Evolutionary conservation across 2,797 vertebrate species (phyloP).

Genomic region (Hephaestus fuliginosus): DNA sequence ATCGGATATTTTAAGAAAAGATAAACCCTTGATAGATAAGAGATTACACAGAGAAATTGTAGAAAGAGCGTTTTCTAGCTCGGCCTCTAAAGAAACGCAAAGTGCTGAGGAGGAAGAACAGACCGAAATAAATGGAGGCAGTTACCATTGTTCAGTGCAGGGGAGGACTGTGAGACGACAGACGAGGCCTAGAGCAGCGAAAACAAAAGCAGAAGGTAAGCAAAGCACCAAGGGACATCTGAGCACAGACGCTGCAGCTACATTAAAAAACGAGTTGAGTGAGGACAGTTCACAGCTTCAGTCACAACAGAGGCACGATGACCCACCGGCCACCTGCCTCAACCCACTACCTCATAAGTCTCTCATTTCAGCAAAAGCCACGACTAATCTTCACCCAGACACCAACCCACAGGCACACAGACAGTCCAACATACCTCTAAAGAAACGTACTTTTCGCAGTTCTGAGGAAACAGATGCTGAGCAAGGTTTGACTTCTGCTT

Average conservation of each 20-base stretch:
- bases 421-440: slow-evolving; percentile 88
- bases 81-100: slow-evolving; percentile 28
- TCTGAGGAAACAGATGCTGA: slow-evolving; percentile 79
- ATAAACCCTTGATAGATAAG: slow-evolving; percentile 48
- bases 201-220: slow-evolving; percentile 55
- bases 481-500: slow-evolving; percentile 57
- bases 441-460: slow-evolving; percentile 87
- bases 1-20: slow-evolving; percentile 82
- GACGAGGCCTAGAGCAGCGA: slow-evolving; percentile 49
- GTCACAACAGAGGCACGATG: slow-evolving; percentile 31
- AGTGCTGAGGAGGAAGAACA: slow-evolving; percentile 38
- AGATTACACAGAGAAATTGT: slow-evolving; percentile 44
- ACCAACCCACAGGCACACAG: slow-evolving; percentile 75
- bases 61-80: slow-evolving; percentile 32
- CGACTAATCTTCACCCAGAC: slow-evolving; percentile 56
- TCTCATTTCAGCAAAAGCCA: slow-evolving; percentile 55
- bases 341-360: slow-evolving; percentile 72
- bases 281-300: slow-evolving; percentile 38
- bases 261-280: slow-evolving; percentile 13
- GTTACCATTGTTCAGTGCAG: slow-evolving; percentile 10
- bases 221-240: slow-evolving; percentile 43
- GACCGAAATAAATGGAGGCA: slow-evolving; percentile 48
- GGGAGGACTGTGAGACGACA: slow-evolving; percentile 40
- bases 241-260: slow-evolving; percentile 27
- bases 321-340: slow-evolving; percentile 51